Evolutionary conservation across 2,113 vertebrate genomes (phyloP).

Genomic region (Saguinus imperator): DNA sequence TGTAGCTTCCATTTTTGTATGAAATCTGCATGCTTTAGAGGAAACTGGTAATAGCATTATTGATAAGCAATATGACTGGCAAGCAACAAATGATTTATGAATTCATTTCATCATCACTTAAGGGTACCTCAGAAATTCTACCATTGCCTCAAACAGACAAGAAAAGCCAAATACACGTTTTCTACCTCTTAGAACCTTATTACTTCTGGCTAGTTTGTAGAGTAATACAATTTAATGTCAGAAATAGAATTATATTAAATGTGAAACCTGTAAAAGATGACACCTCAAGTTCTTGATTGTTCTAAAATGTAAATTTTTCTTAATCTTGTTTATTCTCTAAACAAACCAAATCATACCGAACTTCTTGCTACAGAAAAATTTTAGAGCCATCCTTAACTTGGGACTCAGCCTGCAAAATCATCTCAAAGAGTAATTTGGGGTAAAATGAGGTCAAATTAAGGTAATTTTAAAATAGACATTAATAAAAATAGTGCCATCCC

Average conservation of each 20-base stretch:
- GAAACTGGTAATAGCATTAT: not conserved
- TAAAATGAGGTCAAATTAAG: constrained; percentile 69
- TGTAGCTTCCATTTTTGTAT: not conserved
- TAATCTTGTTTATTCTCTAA: not conserved
- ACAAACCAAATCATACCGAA: constrained; percentile 14
- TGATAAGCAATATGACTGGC: not conserved
- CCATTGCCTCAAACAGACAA: not conserved
- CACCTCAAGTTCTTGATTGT: not conserved
- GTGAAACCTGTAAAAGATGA: not conserved
- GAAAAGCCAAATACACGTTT: not conserved
- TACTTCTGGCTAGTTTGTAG: not conserved
- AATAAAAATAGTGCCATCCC: constrained; percentile 61
- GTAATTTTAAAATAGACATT: constrained; percentile 66
- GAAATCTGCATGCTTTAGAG: not conserved
- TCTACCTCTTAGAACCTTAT: not conserved
- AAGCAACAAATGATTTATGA: not conserved
- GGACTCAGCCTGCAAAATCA: constrained; percentile 51
- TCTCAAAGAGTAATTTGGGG: constrained; percentile 44
- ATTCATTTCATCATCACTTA: constrained; percentile 27
- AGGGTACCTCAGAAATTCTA: not conserved
- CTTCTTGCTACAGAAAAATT: constrained; percentile 21
- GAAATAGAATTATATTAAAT: not conserved
- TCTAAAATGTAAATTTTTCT: not conserved
- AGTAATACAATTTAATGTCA: not conserved
- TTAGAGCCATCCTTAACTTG: constrained; percentile 24